Evolutionary conservation across 2,888 invertebrate genomes (phyloP), one percentile per base, ranked within the genome.

Genomic region (Peribatodes rhomboidaria): DNA sequence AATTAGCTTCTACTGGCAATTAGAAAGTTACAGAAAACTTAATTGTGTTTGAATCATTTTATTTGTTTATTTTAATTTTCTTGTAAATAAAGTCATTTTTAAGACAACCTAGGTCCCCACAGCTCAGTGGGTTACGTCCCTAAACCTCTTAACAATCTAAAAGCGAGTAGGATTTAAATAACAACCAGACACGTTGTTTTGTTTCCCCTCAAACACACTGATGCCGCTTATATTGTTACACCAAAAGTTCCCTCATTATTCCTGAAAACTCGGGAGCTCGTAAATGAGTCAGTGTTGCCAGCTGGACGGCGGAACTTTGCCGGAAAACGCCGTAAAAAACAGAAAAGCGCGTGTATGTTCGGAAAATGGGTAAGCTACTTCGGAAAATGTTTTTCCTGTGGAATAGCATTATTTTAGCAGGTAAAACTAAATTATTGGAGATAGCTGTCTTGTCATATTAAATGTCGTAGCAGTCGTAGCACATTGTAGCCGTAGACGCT

Each of bases 171-270:
- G 20, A 16, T 35, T 47, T 47, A 13, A 49, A 49, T 58, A 27
- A 58, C 39, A 22, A 10, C 27, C 37, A 33, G 18, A 42, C 54
- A 55, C 35, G 52, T 53, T 52, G 52, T 35, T 60, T 53, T 53
- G 44, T 31, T 53, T 35, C 52, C 55, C 13, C 20, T 42, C 41
- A 41, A 59, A 55, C 54, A 54, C 47, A 35, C 18, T 27, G 50
- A 33, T 39, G 33, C 4, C 41, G 41, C 11, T 11, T 37, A 61
- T 37, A 61, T 41, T 55, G 35, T 55, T 54, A 46, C 46, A 37
- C 13, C 11, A 42, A 4, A 55, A 55, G 22, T 61, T 61, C 41
- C 55, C 49, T 55, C 55, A 61, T 61, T 61, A 61, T 42, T 39
- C 39, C 22, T 6, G 22, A 27, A 46, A 41, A 31, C 61, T 54